Evolutionary conservation across 2,797 vertebrate species (phyloP).

Genomic region (Helicolenus hilgendorfi): DNA sequence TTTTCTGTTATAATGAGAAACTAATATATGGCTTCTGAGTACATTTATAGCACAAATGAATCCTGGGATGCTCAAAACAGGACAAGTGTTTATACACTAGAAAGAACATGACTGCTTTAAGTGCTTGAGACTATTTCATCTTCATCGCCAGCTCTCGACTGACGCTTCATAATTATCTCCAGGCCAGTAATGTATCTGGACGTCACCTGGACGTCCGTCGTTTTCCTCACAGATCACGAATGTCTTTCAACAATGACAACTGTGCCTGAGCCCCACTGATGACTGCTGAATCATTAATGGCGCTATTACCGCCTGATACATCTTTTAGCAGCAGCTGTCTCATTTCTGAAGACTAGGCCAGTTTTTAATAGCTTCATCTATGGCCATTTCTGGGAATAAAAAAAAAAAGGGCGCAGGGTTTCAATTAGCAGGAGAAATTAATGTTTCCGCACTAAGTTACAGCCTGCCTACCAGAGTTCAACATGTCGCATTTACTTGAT

Average conservation of each 20-base stretch:
- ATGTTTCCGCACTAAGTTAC: conserved; percentile 13
- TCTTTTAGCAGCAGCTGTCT: conserved; percentile 61
- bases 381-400: conserved; percentile 56
- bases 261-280: conserved; percentile 49
- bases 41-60: not conserved
- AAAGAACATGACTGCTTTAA: not conserved
- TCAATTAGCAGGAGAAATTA: conserved; percentile 39
- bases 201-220: conserved; percentile 37
- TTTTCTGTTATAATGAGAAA: not conserved
- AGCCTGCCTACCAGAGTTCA: not conserved
- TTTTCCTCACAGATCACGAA: conserved; percentile 9
- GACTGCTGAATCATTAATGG: conserved; percentile 79
- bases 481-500: conserved; percentile 1
- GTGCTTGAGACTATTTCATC: conserved; percentile 11
- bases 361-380: conserved; percentile 72
- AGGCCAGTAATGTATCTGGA: conserved; percentile 11
- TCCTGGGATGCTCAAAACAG: not conserved
- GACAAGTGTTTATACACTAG: not conserved
- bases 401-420: conserved; percentile 10
- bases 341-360: conserved; percentile 59
- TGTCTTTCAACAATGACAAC: conserved; percentile 63
- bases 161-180: conserved; percentile 2
- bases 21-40: not conserved
- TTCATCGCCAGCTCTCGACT: not conserved
- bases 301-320: conserved; percentile 67